phyloP scores from a whole-genome alignment of 2,797 vertebrate species.

The Cossypha caffra region DNA sequence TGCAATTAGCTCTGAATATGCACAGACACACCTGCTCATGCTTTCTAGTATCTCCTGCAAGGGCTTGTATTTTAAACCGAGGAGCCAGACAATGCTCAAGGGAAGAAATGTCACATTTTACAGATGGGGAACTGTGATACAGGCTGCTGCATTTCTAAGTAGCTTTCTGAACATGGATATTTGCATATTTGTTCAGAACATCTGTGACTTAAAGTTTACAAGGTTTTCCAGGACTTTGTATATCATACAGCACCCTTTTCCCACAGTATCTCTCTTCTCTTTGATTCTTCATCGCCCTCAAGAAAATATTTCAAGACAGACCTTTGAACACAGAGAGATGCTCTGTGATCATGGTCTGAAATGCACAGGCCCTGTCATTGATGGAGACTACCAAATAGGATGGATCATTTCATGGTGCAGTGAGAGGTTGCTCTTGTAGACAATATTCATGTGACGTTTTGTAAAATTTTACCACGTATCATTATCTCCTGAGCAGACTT shows the following conservation, averaged over 20 bases:
- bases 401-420: not conserved
- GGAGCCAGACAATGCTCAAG: constrained; percentile 12
- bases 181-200: constrained; percentile 34
- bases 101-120: constrained; percentile 7
- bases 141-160: constrained; percentile 7
- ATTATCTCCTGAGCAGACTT: not conserved
- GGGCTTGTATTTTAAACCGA: not conserved
- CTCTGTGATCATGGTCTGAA: not conserved
- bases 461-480: not conserved
- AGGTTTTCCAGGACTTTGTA: constrained; percentile 1
- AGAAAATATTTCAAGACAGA: not conserved
- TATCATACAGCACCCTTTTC: not conserved
- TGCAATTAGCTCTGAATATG: not conserved
- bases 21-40: not conserved
- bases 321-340: not conserved
- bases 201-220: not conserved
- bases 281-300: not conserved
- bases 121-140: constrained; percentile 16
- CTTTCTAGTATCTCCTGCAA: constrained; percentile 7
- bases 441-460: not conserved
- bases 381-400: not conserved
- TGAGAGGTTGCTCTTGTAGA: not conserved
- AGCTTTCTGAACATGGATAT: constrained; percentile 13
- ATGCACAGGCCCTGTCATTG: not conserved
- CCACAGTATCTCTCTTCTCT: not conserved